Conservation (phyloP, 2,797 vertebrate species). For the Myioborus miniatus region DNA sequence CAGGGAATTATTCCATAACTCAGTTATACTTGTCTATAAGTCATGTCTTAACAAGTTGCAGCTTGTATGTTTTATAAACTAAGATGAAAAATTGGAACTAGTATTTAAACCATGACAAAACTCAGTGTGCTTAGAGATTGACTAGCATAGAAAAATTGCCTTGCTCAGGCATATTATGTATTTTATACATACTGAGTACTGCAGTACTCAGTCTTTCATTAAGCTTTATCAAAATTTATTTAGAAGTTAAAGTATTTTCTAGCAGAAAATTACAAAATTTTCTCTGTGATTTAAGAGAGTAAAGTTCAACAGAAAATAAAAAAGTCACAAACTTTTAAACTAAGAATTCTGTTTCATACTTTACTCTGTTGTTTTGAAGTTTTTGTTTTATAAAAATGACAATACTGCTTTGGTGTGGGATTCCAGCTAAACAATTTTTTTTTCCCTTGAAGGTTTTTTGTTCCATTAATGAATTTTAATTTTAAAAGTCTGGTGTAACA, state of each 20-base stretch:
- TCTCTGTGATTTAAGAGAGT: not conserved
- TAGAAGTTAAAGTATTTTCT: not conserved
- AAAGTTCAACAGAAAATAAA: not conserved
- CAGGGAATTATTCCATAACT: constrained; percentile 69
- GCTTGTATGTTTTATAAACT: constrained; percentile 66
- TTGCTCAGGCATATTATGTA: not conserved
- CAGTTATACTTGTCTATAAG: constrained; percentile 61
- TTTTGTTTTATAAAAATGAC: not conserved
- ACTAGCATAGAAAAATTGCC: not conserved
- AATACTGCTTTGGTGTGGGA: not conserved
- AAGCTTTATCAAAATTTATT: not conserved
- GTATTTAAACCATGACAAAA: constrained; percentile 49
- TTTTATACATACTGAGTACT: not conserved
- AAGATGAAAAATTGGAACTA: constrained; percentile 59
- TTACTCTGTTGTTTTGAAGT: not conserved
- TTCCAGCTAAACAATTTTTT: not conserved
- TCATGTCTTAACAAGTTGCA: constrained; percentile 71
- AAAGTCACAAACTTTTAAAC: not conserved
- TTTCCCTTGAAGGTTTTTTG: not conserved
- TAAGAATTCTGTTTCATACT: not conserved
- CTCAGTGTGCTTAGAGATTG: constrained; percentile 1
- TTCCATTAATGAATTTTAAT: not conserved
- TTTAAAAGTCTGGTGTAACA: not conserved
- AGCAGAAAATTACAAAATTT: not conserved
- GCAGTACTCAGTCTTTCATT: not conserved